Evolutionary conservation across 2,888 invertebrate genomes (phyloP).

Genomic region (Dicycla oo): DNA sequence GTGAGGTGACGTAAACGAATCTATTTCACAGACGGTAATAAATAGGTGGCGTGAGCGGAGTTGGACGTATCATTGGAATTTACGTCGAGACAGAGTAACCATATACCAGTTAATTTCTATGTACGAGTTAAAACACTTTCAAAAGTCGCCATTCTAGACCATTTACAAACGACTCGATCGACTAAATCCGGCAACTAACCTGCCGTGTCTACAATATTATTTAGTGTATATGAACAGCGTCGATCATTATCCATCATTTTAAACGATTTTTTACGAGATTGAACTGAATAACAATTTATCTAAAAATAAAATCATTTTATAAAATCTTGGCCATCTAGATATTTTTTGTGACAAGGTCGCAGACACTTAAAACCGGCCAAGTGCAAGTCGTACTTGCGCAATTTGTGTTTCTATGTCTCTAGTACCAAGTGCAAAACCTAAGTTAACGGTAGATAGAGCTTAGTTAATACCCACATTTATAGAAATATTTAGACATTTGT

Average conservation of each 20-base stretch:
- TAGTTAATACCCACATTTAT: neutral
- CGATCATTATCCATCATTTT: slow-evolving; percentile 50
- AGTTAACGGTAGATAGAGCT: neutral
- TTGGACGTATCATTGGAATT: slow-evolving; percentile 44
- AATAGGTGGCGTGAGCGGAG: slow-evolving; percentile 51
- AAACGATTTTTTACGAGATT: slow-evolving; percentile 20
- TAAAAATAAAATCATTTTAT: slow-evolving; percentile 62
- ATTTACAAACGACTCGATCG: slow-evolving; percentile 26
- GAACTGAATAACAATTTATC: slow-evolving; percentile 47
- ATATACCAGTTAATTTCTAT: slow-evolving; percentile 40
- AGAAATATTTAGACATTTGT: neutral
- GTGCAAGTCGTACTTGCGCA: slow-evolving; percentile 42
- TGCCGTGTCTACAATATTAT: slow-evolving; percentile 34
- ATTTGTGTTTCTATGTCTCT: slow-evolving; percentile 21
- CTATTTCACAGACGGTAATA: slow-evolving; percentile 66
- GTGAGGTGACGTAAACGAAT: slow-evolving; percentile 79
- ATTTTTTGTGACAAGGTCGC: slow-evolving; percentile 40
- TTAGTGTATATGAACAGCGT: slow-evolving; percentile 25
- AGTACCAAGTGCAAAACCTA: slow-evolving; percentile 5
- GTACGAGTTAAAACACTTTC: slow-evolving; percentile 41
- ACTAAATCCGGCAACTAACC: slow-evolving; percentile 48
- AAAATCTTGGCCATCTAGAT: slow-evolving; percentile 62
- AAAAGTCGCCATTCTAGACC: slow-evolving; percentile 37
- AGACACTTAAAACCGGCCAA: slow-evolving; percentile 40
- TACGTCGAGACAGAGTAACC: slow-evolving; percentile 40